These are phyloP conservation scores for Acrocephalus kingi DNA, from an alignment of 2,113 vertebrate genomes.

Conservation along the genomic window DNA sequence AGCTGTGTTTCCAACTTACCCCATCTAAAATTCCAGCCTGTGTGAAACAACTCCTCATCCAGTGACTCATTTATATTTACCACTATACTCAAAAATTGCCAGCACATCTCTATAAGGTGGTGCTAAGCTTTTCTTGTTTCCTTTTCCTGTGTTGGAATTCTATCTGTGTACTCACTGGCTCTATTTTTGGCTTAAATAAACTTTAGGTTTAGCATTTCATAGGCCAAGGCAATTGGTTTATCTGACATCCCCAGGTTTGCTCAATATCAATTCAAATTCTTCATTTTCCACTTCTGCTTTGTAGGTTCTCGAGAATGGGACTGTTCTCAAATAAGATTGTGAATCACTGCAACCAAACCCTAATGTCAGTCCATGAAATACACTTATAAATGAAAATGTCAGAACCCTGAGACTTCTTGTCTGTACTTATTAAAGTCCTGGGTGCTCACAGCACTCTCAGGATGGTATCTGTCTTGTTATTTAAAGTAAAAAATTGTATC, in stretches of 20 bases:
- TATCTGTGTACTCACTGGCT: background rate
- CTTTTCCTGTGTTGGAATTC: background rate
- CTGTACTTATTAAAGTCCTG: background rate
- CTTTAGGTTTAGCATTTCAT: background rate
- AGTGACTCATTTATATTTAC: background rate
- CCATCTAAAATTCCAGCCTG: background rate
- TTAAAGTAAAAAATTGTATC: background rate
- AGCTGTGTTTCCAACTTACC: background rate
- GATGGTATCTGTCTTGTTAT: background rate
- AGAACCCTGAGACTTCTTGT: background rate
- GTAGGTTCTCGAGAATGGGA: background rate
- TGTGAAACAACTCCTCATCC: background rate
- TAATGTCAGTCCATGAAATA: background rate
- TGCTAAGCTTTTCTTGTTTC: background rate
- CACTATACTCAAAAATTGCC: background rate
- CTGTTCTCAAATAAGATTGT: background rate
- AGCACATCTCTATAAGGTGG: background rate
- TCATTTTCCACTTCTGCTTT: background rate
- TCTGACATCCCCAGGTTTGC: background rate
- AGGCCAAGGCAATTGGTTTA: background rate
- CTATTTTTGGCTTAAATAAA: background rate
- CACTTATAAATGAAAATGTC: background rate
- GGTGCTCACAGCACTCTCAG: background rate
- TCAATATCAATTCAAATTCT: background rate
- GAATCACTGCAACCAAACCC: background rate